Evolutionary conservation across 2,113 vertebrate genomes (phyloP).

Genomic region (Hippocampus abdominalis): DNA sequence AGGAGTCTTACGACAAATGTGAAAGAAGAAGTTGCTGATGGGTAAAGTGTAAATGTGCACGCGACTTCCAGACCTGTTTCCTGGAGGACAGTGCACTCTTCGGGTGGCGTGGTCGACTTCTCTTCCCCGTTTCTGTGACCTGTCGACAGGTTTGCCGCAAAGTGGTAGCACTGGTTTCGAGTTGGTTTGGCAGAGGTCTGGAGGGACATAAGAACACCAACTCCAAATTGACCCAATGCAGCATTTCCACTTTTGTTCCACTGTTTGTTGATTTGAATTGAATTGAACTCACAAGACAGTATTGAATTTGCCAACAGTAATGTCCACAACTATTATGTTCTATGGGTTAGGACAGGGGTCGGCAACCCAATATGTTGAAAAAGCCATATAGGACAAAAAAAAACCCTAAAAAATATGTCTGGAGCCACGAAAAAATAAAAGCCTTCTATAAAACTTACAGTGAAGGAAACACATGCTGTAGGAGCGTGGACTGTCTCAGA

Average conservation of each 20-base stretch:
- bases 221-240: neutral
- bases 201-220: neutral
- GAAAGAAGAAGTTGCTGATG: neutral
- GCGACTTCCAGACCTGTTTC: constrained; percentile 71
- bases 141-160: constrained; percentile 61
- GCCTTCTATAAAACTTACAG: too few species aligned
- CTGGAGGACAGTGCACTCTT: constrained; percentile 71
- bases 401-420: too few species aligned
- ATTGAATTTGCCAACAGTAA: too few species aligned
- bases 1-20: neutral
- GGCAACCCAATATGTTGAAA: too few species aligned
- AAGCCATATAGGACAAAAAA: too few species aligned
- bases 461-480: too few species aligned
- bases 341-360: too few species aligned
- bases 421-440: too few species aligned
- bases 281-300: neutral
- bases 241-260: neutral
- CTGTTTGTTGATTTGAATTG: neutral
- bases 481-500: too few species aligned
- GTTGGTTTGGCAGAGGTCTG: constrained; percentile 63
- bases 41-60: neutral
- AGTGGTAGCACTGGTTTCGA: constrained; percentile 37
- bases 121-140: constrained; percentile 27
- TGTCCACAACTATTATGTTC: too few species aligned
- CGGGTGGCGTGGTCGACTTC: constrained; percentile 38